Evolutionary conservation across 2,113 vertebrate species (phyloP).

Genomic region (Myxocyprinus asiaticus): DNA sequence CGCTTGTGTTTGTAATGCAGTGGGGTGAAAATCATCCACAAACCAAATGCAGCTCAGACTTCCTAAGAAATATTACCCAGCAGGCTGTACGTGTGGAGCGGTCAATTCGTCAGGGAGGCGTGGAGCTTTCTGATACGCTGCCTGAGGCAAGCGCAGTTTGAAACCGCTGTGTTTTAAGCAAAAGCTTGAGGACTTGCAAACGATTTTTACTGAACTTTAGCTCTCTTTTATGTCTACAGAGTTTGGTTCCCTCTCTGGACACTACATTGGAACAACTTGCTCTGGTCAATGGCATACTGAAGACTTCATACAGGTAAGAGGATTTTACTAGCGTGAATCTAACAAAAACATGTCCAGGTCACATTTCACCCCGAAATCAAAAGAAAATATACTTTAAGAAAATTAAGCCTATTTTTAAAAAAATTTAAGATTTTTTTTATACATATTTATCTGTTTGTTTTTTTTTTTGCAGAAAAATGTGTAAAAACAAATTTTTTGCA

Average conservation of each 20-base stretch:
- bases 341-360: not conserved
- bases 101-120: constrained; percentile 76
- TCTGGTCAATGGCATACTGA: constrained; percentile 74
- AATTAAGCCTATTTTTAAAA: no score
- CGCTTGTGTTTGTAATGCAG: constrained; percentile 57
- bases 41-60: constrained; percentile 75
- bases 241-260: constrained; percentile 67
- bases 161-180: not conserved
- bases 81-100: constrained; percentile 82
- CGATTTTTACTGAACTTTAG: not conserved
- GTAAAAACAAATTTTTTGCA: no score
- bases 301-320: constrained; percentile 69
- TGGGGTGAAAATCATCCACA: constrained; percentile 78
- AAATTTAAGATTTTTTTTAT: no score
- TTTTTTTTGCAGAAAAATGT: no score
- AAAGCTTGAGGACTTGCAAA: not conserved
- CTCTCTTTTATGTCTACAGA: constrained; percentile 46
- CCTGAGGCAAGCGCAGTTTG: constrained; percentile 68
- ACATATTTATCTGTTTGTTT: no score
- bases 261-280: constrained; percentile 76
- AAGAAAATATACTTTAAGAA: no score
- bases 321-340: not conserved
- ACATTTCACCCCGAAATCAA: not conserved
- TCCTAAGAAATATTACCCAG: constrained; percentile 77
- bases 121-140: constrained; percentile 63